These are phyloP conservation scores for Eurypyga helias DNA, from an alignment of 2,113 vertebrate genomes.

Conservation along the genomic window DNA sequence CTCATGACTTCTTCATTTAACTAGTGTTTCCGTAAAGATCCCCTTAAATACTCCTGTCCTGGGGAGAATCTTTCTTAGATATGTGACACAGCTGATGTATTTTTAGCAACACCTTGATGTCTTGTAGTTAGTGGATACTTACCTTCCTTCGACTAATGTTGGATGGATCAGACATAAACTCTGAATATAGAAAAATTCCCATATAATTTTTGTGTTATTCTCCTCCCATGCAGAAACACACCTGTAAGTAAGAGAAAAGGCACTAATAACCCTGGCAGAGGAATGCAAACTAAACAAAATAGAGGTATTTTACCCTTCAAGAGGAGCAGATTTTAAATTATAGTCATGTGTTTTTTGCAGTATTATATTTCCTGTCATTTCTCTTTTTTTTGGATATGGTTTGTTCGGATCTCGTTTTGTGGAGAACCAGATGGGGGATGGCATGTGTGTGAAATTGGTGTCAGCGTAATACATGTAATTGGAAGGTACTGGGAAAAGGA, in stretches of 20 bases:
- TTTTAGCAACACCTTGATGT: neutral
- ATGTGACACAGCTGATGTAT: neutral
- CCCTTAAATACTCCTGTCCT: neutral
- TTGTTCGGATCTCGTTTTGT: neutral
- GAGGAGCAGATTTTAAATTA: neutral
- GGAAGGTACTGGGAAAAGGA: neutral
- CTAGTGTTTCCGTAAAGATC: neutral
- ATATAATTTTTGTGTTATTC: neutral
- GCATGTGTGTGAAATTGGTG: fast-evolving
- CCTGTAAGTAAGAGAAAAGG: neutral
- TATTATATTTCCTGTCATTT: neutral
- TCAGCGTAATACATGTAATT: neutral
- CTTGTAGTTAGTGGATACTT: neutral
- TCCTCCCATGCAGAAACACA: neutral
- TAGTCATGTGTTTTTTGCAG: neutral
- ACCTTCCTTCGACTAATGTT: neutral
- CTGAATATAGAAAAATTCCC: neutral
- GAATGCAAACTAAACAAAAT: neutral
- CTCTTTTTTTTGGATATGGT: neutral
- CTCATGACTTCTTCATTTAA: neutral
- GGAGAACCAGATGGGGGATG: neutral
- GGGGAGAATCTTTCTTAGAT: neutral
- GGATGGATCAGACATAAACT: neutral
- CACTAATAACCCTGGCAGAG: neutral
- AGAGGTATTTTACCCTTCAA: neutral